Percentiles rank a stretch among this genome's conserved stretches.
Evolutionary conservation across 53 echinoderm and acorn worm genomes (phyloP).

Genomic region (Temnopleurus reevesii): DNA sequence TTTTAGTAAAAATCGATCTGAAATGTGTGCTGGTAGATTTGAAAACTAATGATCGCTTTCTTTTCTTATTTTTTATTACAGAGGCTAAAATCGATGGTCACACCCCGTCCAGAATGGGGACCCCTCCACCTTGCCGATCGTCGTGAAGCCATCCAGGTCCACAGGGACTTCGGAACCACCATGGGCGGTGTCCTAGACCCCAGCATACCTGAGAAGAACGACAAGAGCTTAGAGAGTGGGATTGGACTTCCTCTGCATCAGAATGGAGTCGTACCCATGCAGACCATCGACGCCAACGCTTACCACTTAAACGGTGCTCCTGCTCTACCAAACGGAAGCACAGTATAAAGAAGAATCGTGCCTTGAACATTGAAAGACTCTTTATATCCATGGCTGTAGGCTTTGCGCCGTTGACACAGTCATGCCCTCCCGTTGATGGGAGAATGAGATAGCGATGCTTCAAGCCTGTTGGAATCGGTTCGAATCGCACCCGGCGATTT

Average conservation of each 20-base stretch:
- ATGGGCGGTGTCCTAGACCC: slow-evolving; percentile 76
- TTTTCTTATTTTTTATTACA: slow-evolving; percentile 1
- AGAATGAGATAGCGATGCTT: neutral
- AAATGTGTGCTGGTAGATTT: too few species aligned
- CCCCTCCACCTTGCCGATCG: slow-evolving; percentile 72
- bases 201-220: slow-evolving; percentile 15
- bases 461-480: neutral
- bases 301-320: neutral
- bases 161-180: slow-evolving; percentile 65
- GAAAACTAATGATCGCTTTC: neutral
- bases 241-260: neutral
- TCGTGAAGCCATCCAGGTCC: slow-evolving; percentile 76
- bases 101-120: slow-evolving; percentile 81
- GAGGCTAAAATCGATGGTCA: slow-evolving; percentile 76
- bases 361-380: neutral
- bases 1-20: too few species aligned
- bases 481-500: too few species aligned
- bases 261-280: slow-evolving; percentile 12
- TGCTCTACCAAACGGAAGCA: neutral
- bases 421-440: neutral
- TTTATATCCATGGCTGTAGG: neutral
- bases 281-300: slow-evolving; percentile 5
- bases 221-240: neutral
- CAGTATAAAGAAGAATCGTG: slow-evolving; percentile 13
- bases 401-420: slow-evolving; percentile 3